A percentile compares a stretch with the other conserved stretches of the same genome.
phyloP scores from a whole-genome alignment of 2,113 vertebrate genomes.

The Oryzias woworae region DNA sequence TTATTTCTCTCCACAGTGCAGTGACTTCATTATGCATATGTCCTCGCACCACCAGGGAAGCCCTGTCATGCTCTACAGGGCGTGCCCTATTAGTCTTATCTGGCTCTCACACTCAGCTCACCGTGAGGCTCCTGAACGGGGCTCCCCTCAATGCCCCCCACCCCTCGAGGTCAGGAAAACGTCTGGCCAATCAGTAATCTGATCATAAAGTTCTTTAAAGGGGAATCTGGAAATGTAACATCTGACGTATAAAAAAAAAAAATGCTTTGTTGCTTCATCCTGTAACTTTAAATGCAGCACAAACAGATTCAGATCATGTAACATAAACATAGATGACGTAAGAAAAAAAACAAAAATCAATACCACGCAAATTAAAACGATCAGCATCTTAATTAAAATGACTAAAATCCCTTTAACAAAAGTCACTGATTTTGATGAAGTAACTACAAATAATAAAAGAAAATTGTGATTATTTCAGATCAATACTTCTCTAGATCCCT shows the following conservation, averaged over 20 bases:
- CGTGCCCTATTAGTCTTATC: constrained; percentile 71
- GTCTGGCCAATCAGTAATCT: constrained; percentile 33
- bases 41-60: constrained; percentile 46
- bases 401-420: too few species aligned
- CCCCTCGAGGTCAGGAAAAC: constrained; percentile 10
- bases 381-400: not conserved
- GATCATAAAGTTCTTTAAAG: constrained; percentile 21
- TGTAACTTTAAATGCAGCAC: constrained; percentile 12
- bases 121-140: constrained; percentile 61
- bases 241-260: constrained; percentile 40
- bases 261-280: constrained; percentile 21
- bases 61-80: constrained; percentile 58
- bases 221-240: constrained; percentile 21
- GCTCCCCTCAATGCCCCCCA: constrained; percentile 18
- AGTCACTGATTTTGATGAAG: too few species aligned
- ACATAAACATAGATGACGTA: not conserved
- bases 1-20: not conserved
- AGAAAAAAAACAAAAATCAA: constrained; percentile 15
- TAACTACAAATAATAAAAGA: not conserved
- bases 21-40: constrained; percentile 28
- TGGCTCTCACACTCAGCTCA: constrained; percentile 53
- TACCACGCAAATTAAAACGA: constrained; percentile 10
- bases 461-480: not conserved
- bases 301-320: not conserved
- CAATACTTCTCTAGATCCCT: not conserved